Base-by-base conservation (phyloP, 2,113 vertebrate species). In the Leptosomus discolor region DNA sequence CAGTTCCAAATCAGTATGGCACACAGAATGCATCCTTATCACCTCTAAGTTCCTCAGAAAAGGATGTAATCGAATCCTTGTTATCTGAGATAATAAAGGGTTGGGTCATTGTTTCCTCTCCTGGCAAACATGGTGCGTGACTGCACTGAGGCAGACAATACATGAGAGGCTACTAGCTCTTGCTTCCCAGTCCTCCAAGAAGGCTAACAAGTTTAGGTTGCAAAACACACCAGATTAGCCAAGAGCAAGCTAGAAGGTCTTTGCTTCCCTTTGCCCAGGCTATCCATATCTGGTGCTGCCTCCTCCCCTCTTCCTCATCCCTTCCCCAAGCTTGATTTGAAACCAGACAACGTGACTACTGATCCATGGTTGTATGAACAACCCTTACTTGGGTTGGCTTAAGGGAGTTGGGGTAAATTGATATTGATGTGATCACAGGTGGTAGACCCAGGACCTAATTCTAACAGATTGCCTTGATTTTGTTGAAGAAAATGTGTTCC, bases 61-160 rank as follows among this genome's bases (percentile, higher is more conserved):
- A 60, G 4, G 4, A 1, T 51, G 5, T 75, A 32, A 57, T 73
- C 20, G 45, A 37, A 32, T 73, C 46, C 19, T 53, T 3, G 0
- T 61, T 82, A 18, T 39, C 29, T 73, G 57, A 53, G 53, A 56
- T 56, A 91, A 71, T 0, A 0, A 61, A n/a, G 8, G 34, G 2
- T 34, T 86, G 71, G 48, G 21, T 30, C 11, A 30, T 10, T 51
- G 12, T 71, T 94, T 57, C 34, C 24, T 24, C 5, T 89, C 29
- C 41, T 57, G 30, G 61, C 12, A 86, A 92, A 58, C 23, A 9
- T 5, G 6, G 4, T 68, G 3, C 4, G 4, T 64, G 13, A 53
- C 45, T 76, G 41, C 54, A 32, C 22, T 65, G 50, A 68, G 30
- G 36, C 0, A 0, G 36, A 50, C 14, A 56, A 6, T 77, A 0